Conservation (phyloP, 1,140 invertebrate genomes). For the Pollicipes pollicipes region DNA sequence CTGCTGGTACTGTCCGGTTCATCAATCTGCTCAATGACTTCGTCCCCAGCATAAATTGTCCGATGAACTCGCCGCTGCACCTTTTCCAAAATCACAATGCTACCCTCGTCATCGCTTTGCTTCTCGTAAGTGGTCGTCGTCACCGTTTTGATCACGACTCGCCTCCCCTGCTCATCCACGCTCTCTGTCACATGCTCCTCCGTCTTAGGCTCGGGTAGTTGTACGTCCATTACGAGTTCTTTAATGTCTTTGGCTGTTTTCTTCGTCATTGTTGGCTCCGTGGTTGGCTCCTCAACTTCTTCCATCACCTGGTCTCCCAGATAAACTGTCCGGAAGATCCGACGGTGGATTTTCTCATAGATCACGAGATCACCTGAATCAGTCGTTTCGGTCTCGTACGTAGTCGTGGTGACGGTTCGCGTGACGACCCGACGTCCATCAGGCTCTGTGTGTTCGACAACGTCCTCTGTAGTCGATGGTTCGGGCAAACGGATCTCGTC, state of each 20-base stretch:
- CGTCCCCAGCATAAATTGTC: not conserved
- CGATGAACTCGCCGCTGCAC: not conserved
- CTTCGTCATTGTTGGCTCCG: not conserved
- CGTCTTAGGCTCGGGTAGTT: not conserved
- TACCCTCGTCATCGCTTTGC: not conserved
- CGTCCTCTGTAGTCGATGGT: not conserved
- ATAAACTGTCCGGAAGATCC: not conserved
- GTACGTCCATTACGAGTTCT: not conserved
- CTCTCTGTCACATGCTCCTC: not conserved
- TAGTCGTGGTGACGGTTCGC: not conserved
- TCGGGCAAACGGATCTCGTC: not conserved
- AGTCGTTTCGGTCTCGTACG: not conserved
- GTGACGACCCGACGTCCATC: not conserved
- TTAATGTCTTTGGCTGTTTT: not conserved
- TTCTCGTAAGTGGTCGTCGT: not conserved
- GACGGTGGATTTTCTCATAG: not conserved
- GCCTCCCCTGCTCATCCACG: not conserved
- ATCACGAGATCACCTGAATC: not conserved
- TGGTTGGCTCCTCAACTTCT: not conserved
- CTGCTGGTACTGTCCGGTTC: not conserved
- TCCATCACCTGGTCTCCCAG: not conserved
- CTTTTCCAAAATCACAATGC: not conserved
- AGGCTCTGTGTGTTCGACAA: not conserved
- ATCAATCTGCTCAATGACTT: not conserved
- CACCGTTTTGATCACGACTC: not conserved